These are phyloP conservation scores for Diaprepes abbreviatus DNA, from an alignment of 2,888 invertebrate genomes.

Conservation along the genomic window DNA sequence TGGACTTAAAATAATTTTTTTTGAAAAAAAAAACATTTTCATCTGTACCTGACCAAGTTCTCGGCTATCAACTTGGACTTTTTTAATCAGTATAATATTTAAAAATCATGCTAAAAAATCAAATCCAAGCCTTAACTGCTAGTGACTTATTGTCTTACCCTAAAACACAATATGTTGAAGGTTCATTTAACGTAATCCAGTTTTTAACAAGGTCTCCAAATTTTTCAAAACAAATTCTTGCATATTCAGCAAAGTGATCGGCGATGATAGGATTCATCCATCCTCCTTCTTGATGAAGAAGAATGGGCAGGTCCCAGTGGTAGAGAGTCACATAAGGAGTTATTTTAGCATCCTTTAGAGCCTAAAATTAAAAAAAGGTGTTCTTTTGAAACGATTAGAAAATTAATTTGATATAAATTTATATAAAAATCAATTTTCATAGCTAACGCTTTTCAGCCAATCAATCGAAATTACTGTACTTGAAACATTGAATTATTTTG, in stretches of 20 bases:
- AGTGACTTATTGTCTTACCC: constrained; percentile 57
- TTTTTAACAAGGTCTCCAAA: constrained; percentile 64
- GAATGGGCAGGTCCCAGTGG: constrained; percentile 41
- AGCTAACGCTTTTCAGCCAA: no score
- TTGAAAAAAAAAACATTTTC: no score
- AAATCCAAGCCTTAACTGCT: no score
- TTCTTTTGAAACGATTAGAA: no score
- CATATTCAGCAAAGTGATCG: constrained; percentile 76
- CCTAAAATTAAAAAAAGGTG: constrained; percentile 24
- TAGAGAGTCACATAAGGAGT: constrained; percentile 34
- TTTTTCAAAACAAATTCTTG: constrained; percentile 67
- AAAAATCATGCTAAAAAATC: no score
- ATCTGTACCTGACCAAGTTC: no score
- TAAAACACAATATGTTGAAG: constrained; percentile 59
- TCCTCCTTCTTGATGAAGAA: constrained; percentile 71
- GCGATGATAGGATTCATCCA: constrained; percentile 74
- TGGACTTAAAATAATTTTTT: neutral
- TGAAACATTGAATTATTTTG: no score
- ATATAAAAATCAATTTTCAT: no score
- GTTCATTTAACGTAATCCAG: constrained; percentile 74
- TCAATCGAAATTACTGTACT: no score
- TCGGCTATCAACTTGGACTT: no score
- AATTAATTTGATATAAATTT: no score
- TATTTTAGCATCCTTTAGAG: constrained; percentile 13
- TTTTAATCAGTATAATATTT: no score